Base-by-base conservation (phyloP, 1,140 invertebrate species). In the Drosophila ogumai region DNA sequence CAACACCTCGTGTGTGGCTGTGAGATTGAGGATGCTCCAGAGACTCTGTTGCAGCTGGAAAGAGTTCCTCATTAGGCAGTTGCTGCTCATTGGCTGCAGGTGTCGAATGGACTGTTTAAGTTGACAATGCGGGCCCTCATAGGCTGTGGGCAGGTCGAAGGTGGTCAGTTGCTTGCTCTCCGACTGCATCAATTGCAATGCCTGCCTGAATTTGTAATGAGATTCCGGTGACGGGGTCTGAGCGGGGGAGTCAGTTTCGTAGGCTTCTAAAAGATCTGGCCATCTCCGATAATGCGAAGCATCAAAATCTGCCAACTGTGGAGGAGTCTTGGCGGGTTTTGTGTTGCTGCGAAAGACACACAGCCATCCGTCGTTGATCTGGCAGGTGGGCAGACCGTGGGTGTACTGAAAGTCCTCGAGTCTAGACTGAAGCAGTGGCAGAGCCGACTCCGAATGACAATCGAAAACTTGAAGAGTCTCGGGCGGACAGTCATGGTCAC, bases 301-400 rank as follows among this genome's bases (percentile, higher is more conserved):
- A 58, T 91, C 73, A 15, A 77, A 76, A n/a, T 73, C 61, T 12
- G 38, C 40, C 10, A 10, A 55, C 0, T 47, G 43, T 0, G 36
- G 36, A 25, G 69, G 40, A 3, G 15, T n/a, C 28, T 77, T 82
- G 0, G 41, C 3, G 8, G 76, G 71, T 19, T 76, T 87, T 8
- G 71, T 76, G 46, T 92, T 91, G 36, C 69, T 87, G 34, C 87
- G 79, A 68, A 91, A 92, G 3, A 92, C 80, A 63, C 91, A 92
- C 8, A 92, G 52, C 91, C 90, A 92, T 2, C 90, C 88, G 34
- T 92, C 88, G 44, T 77, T 82, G 4, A 88, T 65, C 50, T 90
- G 78, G 10, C 91, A 92, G 1, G 81, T 64, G 12, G 86, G 91
- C 44, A 92, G 49, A 6, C 91, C 91, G 44, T 92, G 85, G 2